phyloP scores from a whole-genome alignment of 2,888 invertebrate species.

The Aphidoletes aphidimyza region DNA sequence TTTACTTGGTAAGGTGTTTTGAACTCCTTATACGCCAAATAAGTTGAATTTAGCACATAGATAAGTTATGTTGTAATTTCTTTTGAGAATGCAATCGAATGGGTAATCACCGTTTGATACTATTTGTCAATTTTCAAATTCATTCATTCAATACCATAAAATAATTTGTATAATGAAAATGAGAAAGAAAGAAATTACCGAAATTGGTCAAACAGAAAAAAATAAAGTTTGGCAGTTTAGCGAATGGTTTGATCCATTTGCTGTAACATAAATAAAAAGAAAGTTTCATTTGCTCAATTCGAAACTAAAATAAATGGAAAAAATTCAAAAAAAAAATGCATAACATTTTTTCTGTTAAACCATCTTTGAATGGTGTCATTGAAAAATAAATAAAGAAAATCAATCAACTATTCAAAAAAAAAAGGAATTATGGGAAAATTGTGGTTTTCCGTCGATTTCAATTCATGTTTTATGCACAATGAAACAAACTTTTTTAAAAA shows the following conservation, averaged over 20 bases:
- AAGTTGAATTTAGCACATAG: too few species aligned
- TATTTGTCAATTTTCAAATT: too few species aligned
- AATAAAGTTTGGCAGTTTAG: conserved; percentile 24
- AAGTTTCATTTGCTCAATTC: neutral
- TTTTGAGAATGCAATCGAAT: too few species aligned
- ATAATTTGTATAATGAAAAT: too few species aligned
- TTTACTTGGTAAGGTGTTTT: too few species aligned
- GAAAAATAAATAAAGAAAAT: conserved; percentile 6
- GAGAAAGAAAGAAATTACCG: neutral
- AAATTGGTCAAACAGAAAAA: conserved; percentile 2
- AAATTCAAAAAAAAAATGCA: neutral
- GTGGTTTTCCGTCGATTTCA: neutral
- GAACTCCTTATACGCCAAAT: too few species aligned
- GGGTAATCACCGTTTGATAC: too few species aligned
- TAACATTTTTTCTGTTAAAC: neutral
- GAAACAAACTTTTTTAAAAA: neutral
- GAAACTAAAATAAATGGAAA: neutral
- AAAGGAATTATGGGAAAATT: neutral
- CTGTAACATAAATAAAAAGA: conserved; percentile 33
- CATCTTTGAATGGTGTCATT: neutral
- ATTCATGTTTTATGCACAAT: conserved; percentile 1
- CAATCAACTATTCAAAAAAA: conserved; percentile 27
- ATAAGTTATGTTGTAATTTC: too few species aligned
- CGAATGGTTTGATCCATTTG: neutral
- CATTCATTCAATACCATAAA: too few species aligned